These are phyloP conservation scores for Nephrotoma guestfalica DNA, from an alignment of 2,888 invertebrate species.

Conservation along the genomic window DNA sequence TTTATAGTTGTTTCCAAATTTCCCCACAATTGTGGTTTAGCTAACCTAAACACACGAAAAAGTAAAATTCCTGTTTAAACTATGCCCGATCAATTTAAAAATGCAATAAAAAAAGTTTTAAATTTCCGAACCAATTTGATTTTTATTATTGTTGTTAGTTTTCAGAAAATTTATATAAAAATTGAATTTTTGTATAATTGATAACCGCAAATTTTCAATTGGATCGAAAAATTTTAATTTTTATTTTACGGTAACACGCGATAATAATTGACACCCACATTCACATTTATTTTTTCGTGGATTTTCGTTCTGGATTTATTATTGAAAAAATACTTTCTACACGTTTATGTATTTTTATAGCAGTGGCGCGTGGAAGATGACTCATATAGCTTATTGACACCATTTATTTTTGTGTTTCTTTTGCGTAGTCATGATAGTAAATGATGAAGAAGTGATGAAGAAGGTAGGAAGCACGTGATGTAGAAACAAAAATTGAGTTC, in stretches of 20 bases:
- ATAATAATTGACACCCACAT: not conserved
- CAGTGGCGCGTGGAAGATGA: not conserved
- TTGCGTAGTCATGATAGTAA: no score
- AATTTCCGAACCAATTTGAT: not conserved
- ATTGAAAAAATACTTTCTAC: not conserved
- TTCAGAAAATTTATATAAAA: not conserved
- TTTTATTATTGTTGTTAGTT: not conserved
- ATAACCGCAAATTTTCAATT: not conserved
- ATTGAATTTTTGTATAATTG: not conserved
- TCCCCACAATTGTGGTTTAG: not conserved
- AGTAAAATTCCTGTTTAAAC: not conserved
- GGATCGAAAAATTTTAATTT: not conserved
- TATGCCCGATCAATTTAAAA: not conserved
- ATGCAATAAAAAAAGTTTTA: not conserved
- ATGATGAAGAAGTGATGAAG: no score
- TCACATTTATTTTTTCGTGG: not conserved
- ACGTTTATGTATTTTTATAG: not conserved
- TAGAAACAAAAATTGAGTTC: no score
- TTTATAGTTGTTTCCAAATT: not conserved
- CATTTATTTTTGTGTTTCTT: no score
- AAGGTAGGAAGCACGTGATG: no score
- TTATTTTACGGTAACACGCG: not conserved
- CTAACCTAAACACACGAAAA: not conserved
- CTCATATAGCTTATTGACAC: not conserved
- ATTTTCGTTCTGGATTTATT: not conserved